These are phyloP conservation scores for Eidolon helvum DNA, from an alignment of 2,113 vertebrate species.

Conservation along the genomic window DNA sequence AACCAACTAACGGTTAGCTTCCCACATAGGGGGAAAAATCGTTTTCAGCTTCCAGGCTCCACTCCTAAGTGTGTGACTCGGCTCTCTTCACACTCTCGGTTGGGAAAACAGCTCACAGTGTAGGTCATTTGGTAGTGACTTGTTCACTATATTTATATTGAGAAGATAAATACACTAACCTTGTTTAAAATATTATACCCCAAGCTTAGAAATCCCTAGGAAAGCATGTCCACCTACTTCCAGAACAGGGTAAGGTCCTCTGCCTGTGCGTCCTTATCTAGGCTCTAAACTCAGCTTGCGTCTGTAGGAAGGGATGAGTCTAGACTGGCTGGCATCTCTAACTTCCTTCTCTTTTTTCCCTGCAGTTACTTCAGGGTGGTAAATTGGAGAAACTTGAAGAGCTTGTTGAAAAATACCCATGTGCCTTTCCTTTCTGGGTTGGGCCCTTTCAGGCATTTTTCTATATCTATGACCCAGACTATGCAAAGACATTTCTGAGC, in stretches of 20 bases:
- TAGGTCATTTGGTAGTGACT: not conserved
- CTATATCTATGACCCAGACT: slow-evolving; percentile 87
- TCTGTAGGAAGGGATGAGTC: not conserved
- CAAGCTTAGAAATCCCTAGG: not conserved
- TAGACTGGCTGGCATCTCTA: not conserved
- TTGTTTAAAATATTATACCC: not conserved
- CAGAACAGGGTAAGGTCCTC: not conserved
- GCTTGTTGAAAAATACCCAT: slow-evolving; percentile 79
- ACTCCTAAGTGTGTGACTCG: not conserved
- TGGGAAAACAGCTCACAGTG: not conserved
- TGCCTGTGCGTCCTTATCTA: not conserved
- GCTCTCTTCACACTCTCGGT: not conserved
- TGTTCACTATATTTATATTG: not conserved
- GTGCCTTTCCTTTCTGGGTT: slow-evolving; percentile 84
- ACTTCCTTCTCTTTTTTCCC: not conserved
- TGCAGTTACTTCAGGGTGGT: slow-evolving; percentile 82
- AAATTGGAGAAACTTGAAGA: slow-evolving; percentile 76
- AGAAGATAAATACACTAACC: not conserved
- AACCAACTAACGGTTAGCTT: not conserved
- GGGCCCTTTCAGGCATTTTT: slow-evolving; percentile 82
- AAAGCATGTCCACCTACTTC: not conserved
- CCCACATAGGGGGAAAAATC: not conserved
- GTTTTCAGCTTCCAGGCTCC: not conserved
- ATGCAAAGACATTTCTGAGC: slow-evolving; percentile 84
- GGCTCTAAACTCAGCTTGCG: not conserved